Evolutionary conservation across 1,140 invertebrate species (phyloP).

Genomic region (Plectrocnemia conspersa): DNA sequence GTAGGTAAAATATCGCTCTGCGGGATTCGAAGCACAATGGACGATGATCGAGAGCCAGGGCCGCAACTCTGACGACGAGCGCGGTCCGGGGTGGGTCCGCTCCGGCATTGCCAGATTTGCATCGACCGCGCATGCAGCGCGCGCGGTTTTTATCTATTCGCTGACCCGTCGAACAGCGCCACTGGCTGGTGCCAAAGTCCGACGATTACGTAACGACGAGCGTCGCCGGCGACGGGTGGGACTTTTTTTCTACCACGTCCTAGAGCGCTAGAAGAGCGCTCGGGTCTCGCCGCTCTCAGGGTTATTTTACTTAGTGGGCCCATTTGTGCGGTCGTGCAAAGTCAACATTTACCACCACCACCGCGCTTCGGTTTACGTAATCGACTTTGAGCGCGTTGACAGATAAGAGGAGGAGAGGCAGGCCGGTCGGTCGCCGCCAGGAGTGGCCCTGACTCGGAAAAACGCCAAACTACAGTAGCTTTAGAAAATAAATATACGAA

Average conservation of each 20-base stretch:
- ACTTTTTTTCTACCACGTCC: background rate
- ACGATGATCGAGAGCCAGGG: background rate
- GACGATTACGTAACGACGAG: constrained; percentile 20
- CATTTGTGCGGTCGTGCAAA: background rate
- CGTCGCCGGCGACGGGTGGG: background rate
- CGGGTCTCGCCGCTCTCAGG: background rate
- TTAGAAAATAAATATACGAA: too few relatives aligned
- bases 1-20: too few relatives aligned
- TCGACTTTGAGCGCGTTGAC: too few relatives aligned
- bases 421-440: too few relatives aligned
- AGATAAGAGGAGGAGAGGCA: too few relatives aligned
- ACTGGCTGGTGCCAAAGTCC: constrained; percentile 15
- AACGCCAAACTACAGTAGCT: too few relatives aligned
- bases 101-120: too few relatives aligned
- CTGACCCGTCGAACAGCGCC: constrained; percentile 11
- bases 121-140: too few relatives aligned
- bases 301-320: constrained; percentile 9
- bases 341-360: background rate
- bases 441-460: too few relatives aligned
- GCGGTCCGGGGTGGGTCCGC: background rate
- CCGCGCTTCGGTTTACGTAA: too few relatives aligned
- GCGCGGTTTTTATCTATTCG: too few relatives aligned
- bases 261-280: too few relatives aligned
- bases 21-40: constrained; percentile 3
- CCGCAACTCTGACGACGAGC: background rate